Percentiles rank a stretch among this genome's conserved stretches.
Evolutionary conservation across 2,797 vertebrate species (phyloP).

Genomic region (Bothrops alternatus): DNA sequence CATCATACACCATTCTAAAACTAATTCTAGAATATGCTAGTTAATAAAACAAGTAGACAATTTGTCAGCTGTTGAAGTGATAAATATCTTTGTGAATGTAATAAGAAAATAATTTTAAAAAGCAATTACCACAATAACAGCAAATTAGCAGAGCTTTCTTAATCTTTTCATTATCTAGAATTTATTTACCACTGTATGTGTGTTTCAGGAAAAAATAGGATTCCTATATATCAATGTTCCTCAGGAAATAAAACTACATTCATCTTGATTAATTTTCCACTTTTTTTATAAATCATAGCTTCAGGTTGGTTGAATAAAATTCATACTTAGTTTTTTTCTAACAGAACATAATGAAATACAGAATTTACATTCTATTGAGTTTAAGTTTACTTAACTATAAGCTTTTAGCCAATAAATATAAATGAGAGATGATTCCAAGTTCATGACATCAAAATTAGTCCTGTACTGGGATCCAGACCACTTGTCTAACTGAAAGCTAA

Average conservation of each 20-base stretch:
- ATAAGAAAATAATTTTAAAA: constrained; percentile 24
- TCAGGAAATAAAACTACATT: constrained; percentile 7
- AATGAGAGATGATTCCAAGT: not conserved
- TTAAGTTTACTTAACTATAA: not conserved
- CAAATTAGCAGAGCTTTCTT: not conserved
- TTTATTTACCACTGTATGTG: not conserved
- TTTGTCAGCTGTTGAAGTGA: constrained; percentile 24
- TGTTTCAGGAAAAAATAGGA: not conserved
- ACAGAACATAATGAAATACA: not conserved
- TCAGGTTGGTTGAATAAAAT: not conserved
- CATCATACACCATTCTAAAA: constrained; percentile 12
- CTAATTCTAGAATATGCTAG: constrained; percentile 14
- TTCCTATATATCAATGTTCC: not conserved
- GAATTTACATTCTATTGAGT: not conserved
- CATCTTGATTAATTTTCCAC: not conserved
- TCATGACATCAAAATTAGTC: not conserved
- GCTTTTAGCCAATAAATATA: not conserved
- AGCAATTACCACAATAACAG: constrained; percentile 7
- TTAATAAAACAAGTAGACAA: constrained; percentile 21
- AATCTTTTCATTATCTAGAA: not conserved
- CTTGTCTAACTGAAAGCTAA: not conserved
- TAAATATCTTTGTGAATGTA: constrained; percentile 28
- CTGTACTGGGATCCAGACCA: not conserved
- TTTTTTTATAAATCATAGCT: not conserved
- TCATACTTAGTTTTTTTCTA: constrained; percentile 9